These are phyloP conservation scores for Ischnus inquisitorius DNA, from an alignment of 2,888 invertebrate genomes.

Conservation along the genomic window DNA sequence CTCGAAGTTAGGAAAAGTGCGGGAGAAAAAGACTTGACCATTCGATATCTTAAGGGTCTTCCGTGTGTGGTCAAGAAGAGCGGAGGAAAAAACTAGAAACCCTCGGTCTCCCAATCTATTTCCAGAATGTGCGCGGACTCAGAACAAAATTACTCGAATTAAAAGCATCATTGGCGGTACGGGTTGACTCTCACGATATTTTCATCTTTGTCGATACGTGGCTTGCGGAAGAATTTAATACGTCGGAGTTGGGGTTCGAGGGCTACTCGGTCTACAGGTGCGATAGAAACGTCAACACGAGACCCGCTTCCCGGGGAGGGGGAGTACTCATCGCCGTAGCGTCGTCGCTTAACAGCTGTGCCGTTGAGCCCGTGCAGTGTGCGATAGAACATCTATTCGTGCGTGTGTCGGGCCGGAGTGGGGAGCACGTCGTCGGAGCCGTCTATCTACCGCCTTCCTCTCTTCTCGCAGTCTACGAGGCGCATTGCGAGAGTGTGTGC, in stretches of 20 bases:
- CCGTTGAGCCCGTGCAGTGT: too few species aligned
- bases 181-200: conserved; percentile 9
- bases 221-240: conserved; percentile 20
- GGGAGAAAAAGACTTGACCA: too few species aligned
- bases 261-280: conserved; percentile 28
- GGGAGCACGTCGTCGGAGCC: not conserved
- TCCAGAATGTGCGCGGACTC: conserved; percentile 51
- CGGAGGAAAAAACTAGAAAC: too few species aligned
- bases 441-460: not conserved
- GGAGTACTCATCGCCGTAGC: conserved; percentile 44
- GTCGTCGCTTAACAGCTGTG: not conserved
- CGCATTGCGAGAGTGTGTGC: not conserved
- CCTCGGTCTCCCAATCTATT: conserved; percentile 76
- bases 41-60: too few species aligned
- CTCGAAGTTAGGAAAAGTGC: too few species aligned
- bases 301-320: conserved; percentile 24
- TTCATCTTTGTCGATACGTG: conserved; percentile 49
- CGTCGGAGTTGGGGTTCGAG: conserved; percentile 23
- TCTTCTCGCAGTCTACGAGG: not conserved
- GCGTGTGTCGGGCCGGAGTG: not conserved
- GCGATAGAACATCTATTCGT: not conserved
- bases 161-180: not conserved
- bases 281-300: conserved; percentile 16
- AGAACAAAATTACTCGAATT: conserved; percentile 39
- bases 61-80: too few species aligned